These are phyloP conservation scores for Parotocinclus haroldoi DNA, from an alignment of 2,797 vertebrate genomes.

Conservation along the genomic window DNA sequence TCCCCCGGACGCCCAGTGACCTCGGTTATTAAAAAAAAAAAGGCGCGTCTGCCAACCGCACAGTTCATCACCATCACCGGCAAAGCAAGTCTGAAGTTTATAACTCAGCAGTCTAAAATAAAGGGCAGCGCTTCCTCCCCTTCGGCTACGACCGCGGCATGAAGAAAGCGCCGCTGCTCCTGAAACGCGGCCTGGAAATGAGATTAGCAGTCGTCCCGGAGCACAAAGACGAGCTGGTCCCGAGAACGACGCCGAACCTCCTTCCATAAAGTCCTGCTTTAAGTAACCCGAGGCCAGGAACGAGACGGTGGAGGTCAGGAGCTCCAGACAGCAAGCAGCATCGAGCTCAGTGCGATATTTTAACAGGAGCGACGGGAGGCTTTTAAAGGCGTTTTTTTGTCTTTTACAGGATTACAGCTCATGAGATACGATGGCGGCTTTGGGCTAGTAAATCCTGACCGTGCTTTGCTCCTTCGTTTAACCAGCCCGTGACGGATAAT, in stretches of 20 bases:
- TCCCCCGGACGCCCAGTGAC: too few species aligned
- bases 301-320: not conserved
- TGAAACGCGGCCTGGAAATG: not conserved
- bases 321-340: too few species aligned
- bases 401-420: conserved; percentile 1
- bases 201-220: not conserved
- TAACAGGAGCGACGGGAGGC: too few species aligned
- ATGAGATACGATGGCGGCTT: conserved; percentile 14
- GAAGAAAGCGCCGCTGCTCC: not conserved
- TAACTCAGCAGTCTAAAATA: conserved; percentile 34
- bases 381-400: conserved; percentile 7
- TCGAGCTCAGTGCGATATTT: not conserved
- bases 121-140: conserved; percentile 10
- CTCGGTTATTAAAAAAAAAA: too few species aligned
- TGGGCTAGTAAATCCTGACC: conserved; percentile 22
- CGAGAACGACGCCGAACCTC: not conserved
- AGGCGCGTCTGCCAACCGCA: not conserved
- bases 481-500: conserved; percentile 39
- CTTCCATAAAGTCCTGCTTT: not conserved
- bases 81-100: conserved; percentile 3
- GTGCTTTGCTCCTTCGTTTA: conserved; percentile 12
- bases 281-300: conserved; percentile 1
- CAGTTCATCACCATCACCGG: conserved; percentile 11
- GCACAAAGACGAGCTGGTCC: not conserved
- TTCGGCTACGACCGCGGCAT: not conserved